Evolutionary conservation across 1,140 invertebrate species (phyloP).

Genomic region (Bactericera cockerelli): DNA sequence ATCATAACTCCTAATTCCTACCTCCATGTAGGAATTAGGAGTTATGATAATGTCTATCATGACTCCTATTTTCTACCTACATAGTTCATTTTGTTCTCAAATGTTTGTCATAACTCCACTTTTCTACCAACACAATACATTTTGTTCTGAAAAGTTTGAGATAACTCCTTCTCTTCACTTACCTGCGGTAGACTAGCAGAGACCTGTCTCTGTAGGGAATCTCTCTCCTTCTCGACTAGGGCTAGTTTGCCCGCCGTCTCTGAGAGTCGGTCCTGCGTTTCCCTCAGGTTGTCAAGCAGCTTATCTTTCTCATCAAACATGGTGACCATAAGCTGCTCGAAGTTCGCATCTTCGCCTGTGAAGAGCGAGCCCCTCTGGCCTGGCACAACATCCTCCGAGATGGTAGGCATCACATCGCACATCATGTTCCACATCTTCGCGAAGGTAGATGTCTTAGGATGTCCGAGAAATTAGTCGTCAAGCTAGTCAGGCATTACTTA

Average conservation of each 20-base stretch:
- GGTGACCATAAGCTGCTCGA: slow-evolving; percentile 98
- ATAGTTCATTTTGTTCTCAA: no score
- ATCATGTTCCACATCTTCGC: slow-evolving; percentile 93
- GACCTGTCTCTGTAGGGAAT: slow-evolving; percentile 84
- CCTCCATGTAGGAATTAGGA: no score
- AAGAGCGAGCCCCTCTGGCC: slow-evolving; percentile 78
- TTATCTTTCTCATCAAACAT: slow-evolving; percentile 99
- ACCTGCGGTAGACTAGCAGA: slow-evolving; percentile 93
- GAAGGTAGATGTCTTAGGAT: no score
- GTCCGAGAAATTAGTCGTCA: no score
- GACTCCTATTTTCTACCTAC: no score
- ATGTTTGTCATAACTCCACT: no score
- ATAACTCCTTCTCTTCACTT: no score
- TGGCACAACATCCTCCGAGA: slow-evolving; percentile 85
- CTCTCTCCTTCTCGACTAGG: slow-evolving; percentile 87
- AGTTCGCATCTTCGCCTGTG: slow-evolving; percentile 89
- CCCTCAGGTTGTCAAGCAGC: slow-evolving; percentile 85
- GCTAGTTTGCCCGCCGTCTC: slow-evolving; percentile 70
- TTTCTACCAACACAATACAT: no score
- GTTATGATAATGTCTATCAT: no score
- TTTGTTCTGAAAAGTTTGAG: no score
- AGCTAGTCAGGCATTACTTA: not conserved
- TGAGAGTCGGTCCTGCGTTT: slow-evolving; percentile 80
- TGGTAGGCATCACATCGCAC: slow-evolving; percentile 99
- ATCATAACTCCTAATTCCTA: no score